Evolutionary conservation across 1,140 invertebrate genomes (phyloP), one percentile per base, ranked within the genome.

Genomic region (Ooceraea biroi): DNA sequence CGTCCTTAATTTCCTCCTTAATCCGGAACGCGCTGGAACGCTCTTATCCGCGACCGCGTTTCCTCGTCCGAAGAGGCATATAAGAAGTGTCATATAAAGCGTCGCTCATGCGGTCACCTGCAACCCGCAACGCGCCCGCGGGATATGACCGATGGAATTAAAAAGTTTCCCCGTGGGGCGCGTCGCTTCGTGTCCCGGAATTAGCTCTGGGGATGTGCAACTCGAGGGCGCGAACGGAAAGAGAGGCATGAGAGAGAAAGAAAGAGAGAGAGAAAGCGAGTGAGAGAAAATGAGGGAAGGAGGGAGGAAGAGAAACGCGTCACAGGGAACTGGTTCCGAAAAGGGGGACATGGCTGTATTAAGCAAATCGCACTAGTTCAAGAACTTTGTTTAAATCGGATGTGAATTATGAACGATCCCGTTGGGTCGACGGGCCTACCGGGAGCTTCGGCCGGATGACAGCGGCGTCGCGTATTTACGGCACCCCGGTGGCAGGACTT

Each of bases 351-450:
- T 36, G 41, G 30, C 55, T 72, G 74, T 88, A 88, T 89, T 88
- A 89, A 84, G 84, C 73, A 85, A 88, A 89, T 89, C 88, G 88
- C n/a, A 52, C 36, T 72, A 77, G 84, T 89, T 88, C 19, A 41
- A 73, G 63, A 89, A 89, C 84, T 89, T 89, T 76, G 87, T 86
- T 88, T 76, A 80, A 89, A 89, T 88, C 88, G 84, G 74, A 85
- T 85, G 88, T 89, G 87, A 88, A 88, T 89, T 88, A 89, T 88
- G 88, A 89, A 89, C 44, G 77, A 78, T 77, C 66, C 77, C 83
- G 55, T 46, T 58, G 86, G 83, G 77, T 52, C 36, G 50, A 41
- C 73, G 27, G 44, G 80, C 41, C 88, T 89, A 63, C 48, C 55
- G 88, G 80, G 86, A 82, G 44, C 60, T 71, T 69, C 57, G 60